Base-by-base conservation (phyloP, 2,888 invertebrate species). In the Selenia dentaria region DNA sequence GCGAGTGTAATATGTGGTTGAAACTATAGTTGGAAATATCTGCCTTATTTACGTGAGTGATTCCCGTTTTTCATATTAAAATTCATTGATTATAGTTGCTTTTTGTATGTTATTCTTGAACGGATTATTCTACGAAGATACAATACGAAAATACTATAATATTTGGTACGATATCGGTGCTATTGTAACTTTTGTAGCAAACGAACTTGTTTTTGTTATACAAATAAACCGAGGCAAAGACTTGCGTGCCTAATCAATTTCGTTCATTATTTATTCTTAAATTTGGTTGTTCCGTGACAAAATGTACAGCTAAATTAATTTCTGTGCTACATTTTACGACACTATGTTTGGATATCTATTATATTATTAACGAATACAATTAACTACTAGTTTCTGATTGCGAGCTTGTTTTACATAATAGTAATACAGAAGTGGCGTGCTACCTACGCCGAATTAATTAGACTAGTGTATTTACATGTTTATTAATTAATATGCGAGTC, bases 401-500 rank as follows among this genome's bases (percentile, higher is more conserved):
- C 18, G 10, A 18, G 28, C 52, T 32, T 32, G 35, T 38, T 11
- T 9, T 11, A 22, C 22, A 22, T 22, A 22, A 22, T 8, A 22
- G 5, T 22, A 2, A 24, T 31, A 34, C 25, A 24, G 34, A 40
- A 66, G 62, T 63, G 60, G 59, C 70, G 64, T 59, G 53, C 66
- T 67, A 62, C 60, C 67, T 71, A 69, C 64, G 68, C 45, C 62
- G 62, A 75, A 79, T 82, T 74, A 71, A 77, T 74, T 66, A 67
- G 64, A 59, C 57, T 59, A 53, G 56, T 62, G 25, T 26, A 59
- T 66, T 70, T 65, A 67, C 67, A 55, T 58, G 64, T 55, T 65
- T 66, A 72, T 67, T 71, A 67, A 76, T 73, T 66, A 68, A 48
- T 47, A 46, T 51, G 40, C 50, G 8, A 51, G 32, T 43, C 28